A percentile compares a stretch with the other conserved stretches of the same genome.
These are phyloP conservation scores for Sorex araneus DNA, from an alignment of 2,113 vertebrate genomes.

Conservation along the genomic window DNA sequence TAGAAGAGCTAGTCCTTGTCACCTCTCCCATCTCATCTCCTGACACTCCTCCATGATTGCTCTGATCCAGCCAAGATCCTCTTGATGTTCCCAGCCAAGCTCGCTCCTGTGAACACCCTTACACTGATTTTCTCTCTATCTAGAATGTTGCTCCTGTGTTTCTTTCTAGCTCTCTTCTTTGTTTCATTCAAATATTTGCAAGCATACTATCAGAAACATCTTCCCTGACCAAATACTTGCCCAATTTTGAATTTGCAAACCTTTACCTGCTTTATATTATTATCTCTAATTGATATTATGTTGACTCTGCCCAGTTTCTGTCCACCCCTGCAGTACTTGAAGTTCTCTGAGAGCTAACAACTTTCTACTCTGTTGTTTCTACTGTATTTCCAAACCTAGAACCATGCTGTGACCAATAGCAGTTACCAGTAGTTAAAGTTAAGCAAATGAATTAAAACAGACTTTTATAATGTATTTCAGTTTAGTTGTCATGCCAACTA, in stretches of 20 bases:
- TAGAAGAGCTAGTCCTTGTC: background rate
- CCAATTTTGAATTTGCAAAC: background rate
- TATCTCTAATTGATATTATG: background rate
- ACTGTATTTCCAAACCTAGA: background rate
- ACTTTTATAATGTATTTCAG: background rate
- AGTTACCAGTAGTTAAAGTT: background rate
- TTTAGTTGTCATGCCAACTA: background rate
- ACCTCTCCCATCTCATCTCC: background rate
- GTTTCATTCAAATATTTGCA: background rate
- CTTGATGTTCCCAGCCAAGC: background rate
- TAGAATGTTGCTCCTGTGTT: background rate
- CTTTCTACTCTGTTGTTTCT: background rate
- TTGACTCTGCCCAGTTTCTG: slow-evolving; percentile 11
- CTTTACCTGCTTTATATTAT: background rate
- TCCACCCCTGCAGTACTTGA: background rate
- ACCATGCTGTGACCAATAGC: background rate
- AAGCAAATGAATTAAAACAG: background rate
- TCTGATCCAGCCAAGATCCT: background rate
- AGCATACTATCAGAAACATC: slow-evolving; percentile 15
- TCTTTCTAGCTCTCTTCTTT: background rate
- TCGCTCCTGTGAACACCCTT: background rate
- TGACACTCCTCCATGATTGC: background rate
- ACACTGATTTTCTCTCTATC: background rate
- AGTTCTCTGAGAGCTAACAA: background rate
- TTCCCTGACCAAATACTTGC: background rate